A percentile compares a stretch with the other conserved stretches of the same genome.
Conservation (phyloP, 2,797 vertebrate species). For the Liasis olivaceus region DNA sequence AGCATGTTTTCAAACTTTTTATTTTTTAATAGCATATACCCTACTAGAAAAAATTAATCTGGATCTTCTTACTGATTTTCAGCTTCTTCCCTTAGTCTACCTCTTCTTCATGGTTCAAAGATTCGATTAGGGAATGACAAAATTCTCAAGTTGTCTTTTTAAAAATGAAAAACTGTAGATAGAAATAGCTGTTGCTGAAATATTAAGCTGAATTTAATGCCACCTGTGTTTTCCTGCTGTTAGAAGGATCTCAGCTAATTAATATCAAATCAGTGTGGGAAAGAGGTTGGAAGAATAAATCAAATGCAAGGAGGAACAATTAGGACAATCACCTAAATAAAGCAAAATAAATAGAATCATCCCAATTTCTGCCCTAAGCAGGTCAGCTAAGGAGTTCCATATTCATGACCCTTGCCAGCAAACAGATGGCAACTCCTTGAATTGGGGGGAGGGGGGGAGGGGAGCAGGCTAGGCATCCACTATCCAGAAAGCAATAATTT, state of each 20-base stretch:
- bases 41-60: neutral
- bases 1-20: neutral
- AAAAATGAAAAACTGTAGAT: constrained; percentile 1
- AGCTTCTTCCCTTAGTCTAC: neutral
- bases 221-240: neutral
- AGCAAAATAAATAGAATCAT: neutral
- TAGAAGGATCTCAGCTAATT: constrained; percentile 6
- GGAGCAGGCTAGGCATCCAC: neutral
- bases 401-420: neutral
- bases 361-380: constrained; percentile 27
- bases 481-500: neutral
- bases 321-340: neutral
- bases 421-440: neutral
- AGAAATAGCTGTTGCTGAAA: neutral
- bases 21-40: neutral
- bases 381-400: neutral
- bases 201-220: neutral
- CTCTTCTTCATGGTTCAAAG: neutral
- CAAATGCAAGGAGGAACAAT: neutral
- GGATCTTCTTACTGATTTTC: neutral
- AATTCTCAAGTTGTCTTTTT: neutral
- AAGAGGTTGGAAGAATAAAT: neutral
- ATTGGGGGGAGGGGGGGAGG: neutral
- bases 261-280: neutral
- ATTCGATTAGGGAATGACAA: neutral